Evolutionary conservation across 1,140 invertebrate genomes (phyloP), one percentile per base, ranked within the genome.

Genomic region (Diabrotica virgifera): DNA sequence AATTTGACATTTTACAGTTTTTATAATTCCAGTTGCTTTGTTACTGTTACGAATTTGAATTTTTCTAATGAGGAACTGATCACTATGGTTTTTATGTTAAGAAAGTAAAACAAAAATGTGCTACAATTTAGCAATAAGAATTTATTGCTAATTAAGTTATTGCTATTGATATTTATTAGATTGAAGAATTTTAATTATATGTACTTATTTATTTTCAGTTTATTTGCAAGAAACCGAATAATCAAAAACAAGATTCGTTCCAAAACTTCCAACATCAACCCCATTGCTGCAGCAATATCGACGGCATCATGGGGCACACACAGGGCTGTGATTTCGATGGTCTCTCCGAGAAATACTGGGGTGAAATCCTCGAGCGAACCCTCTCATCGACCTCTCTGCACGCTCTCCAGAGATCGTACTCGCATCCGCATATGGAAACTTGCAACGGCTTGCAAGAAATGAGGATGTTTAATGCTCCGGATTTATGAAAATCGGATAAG

Each of bases 261-360:
- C 66, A 72, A 7, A 59, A 50, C 14, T 59, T 50, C 46, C 62
- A 66, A 51, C 64, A 68, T 35, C 58, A 55, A 35, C 69, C 67
- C 52, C 69, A 72, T 52, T 71, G 66, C 54, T 71, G 70, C 65
- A 72, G 72, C 59, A 73, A 65, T 37, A 75, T 65, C 62, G 73
- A 67, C 59, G 65, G 67, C 11, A 69, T 61, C 13, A 36, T 71
- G 12, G 66, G 62, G 12, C 73, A 76, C 12, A 71, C 72, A 35
- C 63, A 76, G 65, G 73, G 74, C 71, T 84, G 84, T 50, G 87
- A 88, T 72, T 82, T 88, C 59, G 87, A 89, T 72, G 86, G 87
- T 5, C 80, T 89, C 0, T 87, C 87, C n/a, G 88, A 90, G 75
- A 89, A 89, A 77, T 89, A 89, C 73, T 90, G 88, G 88, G 88